Evolutionary conservation across 2,797 vertebrate genomes (phyloP), one percentile per base, ranked within the genome.

Genomic region (Cyprinella venusta): DNA sequence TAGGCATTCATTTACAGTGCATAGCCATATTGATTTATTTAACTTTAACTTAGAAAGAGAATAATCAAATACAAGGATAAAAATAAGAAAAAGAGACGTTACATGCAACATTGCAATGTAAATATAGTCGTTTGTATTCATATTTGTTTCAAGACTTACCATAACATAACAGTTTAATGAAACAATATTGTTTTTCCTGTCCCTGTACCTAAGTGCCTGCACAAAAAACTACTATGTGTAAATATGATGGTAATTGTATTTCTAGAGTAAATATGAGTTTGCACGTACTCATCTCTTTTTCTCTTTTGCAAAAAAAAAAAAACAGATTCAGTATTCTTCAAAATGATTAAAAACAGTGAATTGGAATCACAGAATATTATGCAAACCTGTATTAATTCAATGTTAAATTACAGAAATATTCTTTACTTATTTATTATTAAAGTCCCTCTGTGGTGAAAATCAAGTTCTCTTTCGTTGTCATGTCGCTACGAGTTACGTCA

Each of bases 21-120:
- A 97, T 95, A 94, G 95, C 93, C 94, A 93, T 94, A 95, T 96
- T 95, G 93, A 96, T 96, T 95, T 96, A 94, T 95, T 95, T 92
- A 94, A 91, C 93, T 94, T 94, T 95, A 95, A 93, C 94, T 95
- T 93, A 94, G 94, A 93, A 95, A 95, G 92, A 93, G 10, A 63
- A 76, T 80, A 64, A 79, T 42, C 9, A 42, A 42, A 42, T 42
- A 3, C 26, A 38, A 69, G 42, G 65, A 80, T 63, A 63, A 71
- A 83, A 67, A 82, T 74, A 78, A 54, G 85, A 65, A 71, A 74
- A 79, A 65, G 45, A 67, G 56, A 71, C 72, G 38, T 50, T 72
- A 59, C 69, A 82, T 84, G 10, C 19, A 33, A 10, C 19, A n/a
- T 78, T 78, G 50, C 6, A 48, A 48, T 2, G 6, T 26, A 13